These are phyloP conservation scores for Leptinotarsa rubiginosa DNA, from an alignment of 2,888 invertebrate species.

Conservation along the genomic window DNA sequence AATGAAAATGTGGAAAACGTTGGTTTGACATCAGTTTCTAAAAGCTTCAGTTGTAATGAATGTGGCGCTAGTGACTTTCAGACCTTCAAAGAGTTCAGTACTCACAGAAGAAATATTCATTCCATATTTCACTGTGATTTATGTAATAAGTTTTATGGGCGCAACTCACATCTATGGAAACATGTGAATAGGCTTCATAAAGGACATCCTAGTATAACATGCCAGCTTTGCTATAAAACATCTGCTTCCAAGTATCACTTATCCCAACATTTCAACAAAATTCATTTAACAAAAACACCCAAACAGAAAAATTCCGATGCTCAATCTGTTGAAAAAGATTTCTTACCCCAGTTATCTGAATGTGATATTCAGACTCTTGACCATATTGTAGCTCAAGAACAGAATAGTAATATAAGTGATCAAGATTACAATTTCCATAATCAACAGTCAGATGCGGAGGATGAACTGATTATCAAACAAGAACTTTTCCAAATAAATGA, in stretches of 20 bases:
- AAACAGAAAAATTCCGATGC: not conserved
- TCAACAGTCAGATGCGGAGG: conserved; percentile 38
- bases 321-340: conserved; percentile 26
- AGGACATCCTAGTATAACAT: conserved; percentile 72
- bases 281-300: conserved; percentile 62
- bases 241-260: conserved; percentile 72
- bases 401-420: conserved; percentile 46
- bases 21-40: conserved; percentile 41
- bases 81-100: conserved; percentile 68
- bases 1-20: conserved; percentile 54
- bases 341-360: conserved; percentile 58
- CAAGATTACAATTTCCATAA: conserved; percentile 37
- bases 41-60: conserved; percentile 57
- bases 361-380: conserved; percentile 61
- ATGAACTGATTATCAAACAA: conserved; percentile 33
- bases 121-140: conserved; percentile 72
- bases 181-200: conserved; percentile 72
- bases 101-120: conserved; percentile 69
- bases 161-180: conserved; percentile 73
- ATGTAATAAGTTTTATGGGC: conserved; percentile 72
- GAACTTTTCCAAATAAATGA: conserved; percentile 38
- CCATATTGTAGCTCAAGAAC: conserved; percentile 54
- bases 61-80: conserved; percentile 61
- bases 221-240: conserved; percentile 71
- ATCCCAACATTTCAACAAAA: conserved; percentile 70